Evolutionary conservation across 2,113 vertebrate species (phyloP).

Genomic region (Bothrops jararaca): DNA sequence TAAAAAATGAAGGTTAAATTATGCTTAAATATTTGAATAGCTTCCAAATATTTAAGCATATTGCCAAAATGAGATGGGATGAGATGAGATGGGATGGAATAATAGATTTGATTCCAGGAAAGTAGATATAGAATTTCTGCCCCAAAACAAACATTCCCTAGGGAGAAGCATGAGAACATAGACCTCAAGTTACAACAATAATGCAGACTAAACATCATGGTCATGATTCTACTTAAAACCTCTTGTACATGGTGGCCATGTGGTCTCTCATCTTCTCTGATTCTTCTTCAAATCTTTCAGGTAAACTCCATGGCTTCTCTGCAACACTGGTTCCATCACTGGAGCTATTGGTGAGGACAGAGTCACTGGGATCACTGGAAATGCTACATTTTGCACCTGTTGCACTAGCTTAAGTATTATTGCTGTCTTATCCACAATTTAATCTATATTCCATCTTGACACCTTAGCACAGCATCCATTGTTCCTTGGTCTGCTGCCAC

Average conservation of each 20-base stretch:
- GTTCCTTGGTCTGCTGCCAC: background rate
- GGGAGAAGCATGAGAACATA: background rate
- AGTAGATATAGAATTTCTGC: background rate
- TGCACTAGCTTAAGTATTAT: background rate
- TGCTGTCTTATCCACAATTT: background rate
- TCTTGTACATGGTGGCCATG: too few species aligned
- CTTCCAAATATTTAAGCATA: conserved; percentile 20
- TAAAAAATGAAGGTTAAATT: accelerated
- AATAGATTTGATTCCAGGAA: background rate
- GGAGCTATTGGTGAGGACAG: background rate
- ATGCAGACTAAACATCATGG: background rate
- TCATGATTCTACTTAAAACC: too few species aligned
- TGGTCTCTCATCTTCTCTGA: too few species aligned
- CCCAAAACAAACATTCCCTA: too few species aligned
- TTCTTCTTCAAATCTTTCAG: too few species aligned
- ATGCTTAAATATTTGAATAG: background rate
- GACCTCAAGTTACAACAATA: background rate
- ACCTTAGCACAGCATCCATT: background rate
- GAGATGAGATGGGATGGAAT: background rate
- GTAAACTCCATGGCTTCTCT: too few species aligned
- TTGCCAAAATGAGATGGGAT: background rate
- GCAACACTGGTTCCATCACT: too few species aligned
- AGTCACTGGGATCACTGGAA: background rate
- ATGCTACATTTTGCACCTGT: background rate
- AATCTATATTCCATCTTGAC: background rate